Percentiles rank a stretch among this genome's conserved stretches.
These are phyloP conservation scores for Mimachlamys varia DNA, from an alignment of 2,888 invertebrate species.

Conservation along the genomic window DNA sequence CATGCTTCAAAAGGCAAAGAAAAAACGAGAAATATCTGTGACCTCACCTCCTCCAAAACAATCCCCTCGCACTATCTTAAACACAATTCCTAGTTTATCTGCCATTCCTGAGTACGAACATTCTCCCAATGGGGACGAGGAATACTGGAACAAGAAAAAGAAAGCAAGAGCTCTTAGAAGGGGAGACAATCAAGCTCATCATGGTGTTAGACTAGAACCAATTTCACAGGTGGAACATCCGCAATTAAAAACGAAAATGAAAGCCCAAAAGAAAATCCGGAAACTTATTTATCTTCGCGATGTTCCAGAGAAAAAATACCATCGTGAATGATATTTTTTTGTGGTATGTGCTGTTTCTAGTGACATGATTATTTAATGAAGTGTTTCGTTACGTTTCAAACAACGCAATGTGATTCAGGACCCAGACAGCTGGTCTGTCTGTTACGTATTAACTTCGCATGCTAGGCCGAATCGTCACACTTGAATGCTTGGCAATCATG, in stretches of 20 bases:
- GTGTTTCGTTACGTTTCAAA: neutral
- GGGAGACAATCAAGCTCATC: constrained; percentile 41
- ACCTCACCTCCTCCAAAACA: constrained; percentile 60
- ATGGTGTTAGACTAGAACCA: constrained; percentile 43
- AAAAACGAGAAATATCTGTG: constrained; percentile 46
- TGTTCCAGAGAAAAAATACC: constrained; percentile 51
- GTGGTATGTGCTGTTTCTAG: neutral
- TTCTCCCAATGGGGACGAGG: constrained; percentile 20
- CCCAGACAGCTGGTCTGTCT: neutral
- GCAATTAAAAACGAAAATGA: constrained; percentile 56
- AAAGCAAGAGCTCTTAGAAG: neutral
- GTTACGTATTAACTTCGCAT: no score
- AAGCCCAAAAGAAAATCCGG: constrained; percentile 63
- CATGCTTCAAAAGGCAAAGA: constrained; percentile 41
- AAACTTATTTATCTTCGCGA: constrained; percentile 64
- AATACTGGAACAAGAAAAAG: constrained; percentile 6
- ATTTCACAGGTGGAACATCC: constrained; percentile 44
- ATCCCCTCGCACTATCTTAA: constrained; percentile 52
- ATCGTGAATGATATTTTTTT: neutral
- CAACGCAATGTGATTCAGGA: neutral
- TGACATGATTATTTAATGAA: neutral
- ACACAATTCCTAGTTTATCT: constrained; percentile 39
- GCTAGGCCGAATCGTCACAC: no score
- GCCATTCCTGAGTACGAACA: constrained; percentile 50
- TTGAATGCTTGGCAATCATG: no score